Conservation (phyloP, 2,113 vertebrate genomes). For the Hipposideros armiger region DNA sequence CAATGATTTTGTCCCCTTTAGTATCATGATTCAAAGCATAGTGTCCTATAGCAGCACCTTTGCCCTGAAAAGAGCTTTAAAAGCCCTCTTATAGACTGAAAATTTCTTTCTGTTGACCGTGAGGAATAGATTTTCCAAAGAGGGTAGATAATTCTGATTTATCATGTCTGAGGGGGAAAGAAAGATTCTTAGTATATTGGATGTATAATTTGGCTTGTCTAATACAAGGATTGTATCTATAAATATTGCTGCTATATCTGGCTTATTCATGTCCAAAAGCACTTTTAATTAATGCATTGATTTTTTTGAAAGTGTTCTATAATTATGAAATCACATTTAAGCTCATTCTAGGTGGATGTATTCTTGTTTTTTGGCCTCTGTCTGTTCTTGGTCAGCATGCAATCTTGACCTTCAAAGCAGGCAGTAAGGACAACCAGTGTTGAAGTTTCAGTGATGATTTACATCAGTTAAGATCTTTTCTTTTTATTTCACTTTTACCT, state of each 20-base stretch:
- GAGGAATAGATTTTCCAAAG: conserved; percentile 36
- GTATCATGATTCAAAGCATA: background rate
- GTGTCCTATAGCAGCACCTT: background rate
- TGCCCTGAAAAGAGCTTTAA: background rate
- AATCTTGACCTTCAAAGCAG: background rate
- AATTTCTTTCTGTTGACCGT: background rate
- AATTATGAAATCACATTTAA: conserved; percentile 25
- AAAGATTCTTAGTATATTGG: conserved; percentile 18
- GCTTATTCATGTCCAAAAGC: conserved; percentile 6
- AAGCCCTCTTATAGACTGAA: background rate
- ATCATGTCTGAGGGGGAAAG: conserved; percentile 30
- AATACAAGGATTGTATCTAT: conserved; percentile 17
- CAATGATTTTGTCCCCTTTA: background rate
- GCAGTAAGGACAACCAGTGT: background rate
- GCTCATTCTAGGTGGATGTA: background rate
- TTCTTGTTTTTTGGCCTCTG: background rate
- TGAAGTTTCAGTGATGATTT: background rate
- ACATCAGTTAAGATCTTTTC: background rate
- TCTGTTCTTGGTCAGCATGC: background rate
- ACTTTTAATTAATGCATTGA: conserved; percentile 58
- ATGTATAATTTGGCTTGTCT: conserved; percentile 54
- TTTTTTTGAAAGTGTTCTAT: conserved; percentile 55
- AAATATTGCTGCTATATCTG: conserved; percentile 46
- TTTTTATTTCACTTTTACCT: background rate
- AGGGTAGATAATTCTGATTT: background rate